Percentiles rank a stretch among this genome's conserved stretches.
Conservation (phyloP, 2,888 invertebrate species). For the Scrobipalpa costella region DNA sequence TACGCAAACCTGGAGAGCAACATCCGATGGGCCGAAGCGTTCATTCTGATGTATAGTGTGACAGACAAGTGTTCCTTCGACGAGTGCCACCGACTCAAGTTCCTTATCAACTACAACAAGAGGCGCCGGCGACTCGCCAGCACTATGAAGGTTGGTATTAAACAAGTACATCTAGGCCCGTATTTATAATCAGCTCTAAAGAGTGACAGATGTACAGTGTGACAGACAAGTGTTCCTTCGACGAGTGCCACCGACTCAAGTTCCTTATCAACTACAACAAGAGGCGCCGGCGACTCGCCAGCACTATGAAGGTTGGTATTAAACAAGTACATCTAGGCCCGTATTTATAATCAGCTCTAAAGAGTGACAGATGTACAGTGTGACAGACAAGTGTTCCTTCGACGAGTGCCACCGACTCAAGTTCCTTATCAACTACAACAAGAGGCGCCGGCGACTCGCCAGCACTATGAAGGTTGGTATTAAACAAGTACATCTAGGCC, state of each 20-base stretch:
- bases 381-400: constrained; percentile 94
- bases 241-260: constrained; percentile 91
- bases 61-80: constrained; percentile 95
- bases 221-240: constrained; percentile 94
- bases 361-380: constrained; percentile 92
- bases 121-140: constrained; percentile 84
- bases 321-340: too few relatives aligned
- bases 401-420: constrained; percentile 92
- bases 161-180: too few relatives aligned
- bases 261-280: constrained; percentile 92
- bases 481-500: too few relatives aligned
- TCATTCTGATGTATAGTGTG: constrained; percentile 92
- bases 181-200: too few relatives aligned
- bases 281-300: constrained; percentile 83
- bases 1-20: constrained; percentile 87
- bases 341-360: too few relatives aligned
- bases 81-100: constrained; percentile 91
- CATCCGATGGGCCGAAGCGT: constrained; percentile 94
- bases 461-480: constrained; percentile 78
- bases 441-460: constrained; percentile 84
- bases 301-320: constrained; percentile 75
- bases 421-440: constrained; percentile 91
- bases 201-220: constrained; percentile 92
- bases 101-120: constrained; percentile 90
- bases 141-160: constrained; percentile 73